Evolutionary conservation across 2,888 invertebrate genomes (phyloP), one percentile per base, ranked within the genome.

Genomic region (Xylota sylvarum): DNA sequence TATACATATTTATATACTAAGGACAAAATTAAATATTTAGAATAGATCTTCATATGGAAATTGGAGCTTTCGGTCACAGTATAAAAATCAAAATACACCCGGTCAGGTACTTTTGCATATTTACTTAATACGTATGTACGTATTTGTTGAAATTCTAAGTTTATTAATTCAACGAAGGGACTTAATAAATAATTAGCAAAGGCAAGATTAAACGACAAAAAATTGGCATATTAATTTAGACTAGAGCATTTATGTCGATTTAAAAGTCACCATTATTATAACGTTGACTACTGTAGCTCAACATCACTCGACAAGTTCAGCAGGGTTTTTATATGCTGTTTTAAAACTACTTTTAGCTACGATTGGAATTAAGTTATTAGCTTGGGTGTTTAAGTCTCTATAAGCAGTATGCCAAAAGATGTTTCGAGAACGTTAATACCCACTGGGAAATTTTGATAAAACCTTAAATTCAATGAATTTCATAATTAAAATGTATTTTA

Each of bases 31-130:
- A 52, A 80, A 52, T 58, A 65, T 80, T 60, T 67, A 60, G 67
- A 58, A 73, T 32, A 73, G 48, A 73, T 23, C 9, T 58, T 79
- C 46, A 65, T 64, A 40, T 56, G 10, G 37, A 65, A 58, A 64
- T 37, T 79, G 7, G 70, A 79, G 70, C 64, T 79, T 79, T 56
- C 70, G 79, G 55, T 70, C 79, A 72, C 35, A 48, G 19, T 50
- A 50, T 55, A 30, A 14, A 48, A 56, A 48, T 43, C 17, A 9
- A 40, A 79, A 35, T 72, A 79, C 65, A 32, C 19, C 35, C n/a
- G 17, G 27, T 65, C 32, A 65, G 65, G 80, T 80, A 72, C 73
- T 73, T 78, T 40, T 56, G 19, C 35, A 48, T 43, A 40, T 52
- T 50, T 35, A 48, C 17, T 3, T 14, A n/a, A 17, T 10, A 37